A percentile compares a stretch with the other conserved stretches of the same genome.
Evolutionary conservation across 2,888 invertebrate genomes (phyloP).

Genomic region (Prosopocoilus inquinatus): DNA sequence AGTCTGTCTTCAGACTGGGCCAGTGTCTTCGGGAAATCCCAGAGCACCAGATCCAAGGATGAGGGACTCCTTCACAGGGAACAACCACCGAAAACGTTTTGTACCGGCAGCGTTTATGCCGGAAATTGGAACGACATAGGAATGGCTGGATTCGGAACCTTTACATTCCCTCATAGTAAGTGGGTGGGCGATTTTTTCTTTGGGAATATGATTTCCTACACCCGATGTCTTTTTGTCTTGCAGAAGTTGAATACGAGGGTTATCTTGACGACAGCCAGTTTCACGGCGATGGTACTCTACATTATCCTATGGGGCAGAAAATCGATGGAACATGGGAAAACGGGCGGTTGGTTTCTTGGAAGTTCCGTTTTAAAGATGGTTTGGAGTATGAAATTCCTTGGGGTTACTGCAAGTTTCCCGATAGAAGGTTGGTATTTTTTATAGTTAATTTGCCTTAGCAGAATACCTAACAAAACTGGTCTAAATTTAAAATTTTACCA

Average conservation of each 20-base stretch:
- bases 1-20: slow-evolving; percentile 15
- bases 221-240: too few species aligned
- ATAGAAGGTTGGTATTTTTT: slow-evolving; percentile 6
- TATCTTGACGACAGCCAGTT: slow-evolving; percentile 67
- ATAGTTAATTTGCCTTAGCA: too few species aligned
- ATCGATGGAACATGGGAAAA: slow-evolving; percentile 63
- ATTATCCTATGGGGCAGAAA: slow-evolving; percentile 61
- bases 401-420: slow-evolving; percentile 13
- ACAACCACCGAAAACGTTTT: slow-evolving; percentile 19
- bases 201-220: too few species aligned
- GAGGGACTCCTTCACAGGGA: slow-evolving; percentile 8
- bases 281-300: slow-evolving; percentile 60
- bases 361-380: slow-evolving; percentile 13
- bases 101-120: slow-evolving; percentile 58
- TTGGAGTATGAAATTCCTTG: slow-evolving; percentile 12
- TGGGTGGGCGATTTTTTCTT: neutral
- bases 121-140: slow-evolving; percentile 61
- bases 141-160: slow-evolving; percentile 62
- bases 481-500: neutral
- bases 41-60: slow-evolving; percentile 2
- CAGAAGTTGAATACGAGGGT: slow-evolving; percentile 58
- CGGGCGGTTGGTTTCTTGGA: slow-evolving; percentile 48
- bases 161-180: slow-evolving; percentile 56
- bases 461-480: neutral
- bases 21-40: slow-evolving; percentile 12